Evolutionary conservation across 2,888 invertebrate species (phyloP).

Genomic region (Corythucha ciliata): DNA sequence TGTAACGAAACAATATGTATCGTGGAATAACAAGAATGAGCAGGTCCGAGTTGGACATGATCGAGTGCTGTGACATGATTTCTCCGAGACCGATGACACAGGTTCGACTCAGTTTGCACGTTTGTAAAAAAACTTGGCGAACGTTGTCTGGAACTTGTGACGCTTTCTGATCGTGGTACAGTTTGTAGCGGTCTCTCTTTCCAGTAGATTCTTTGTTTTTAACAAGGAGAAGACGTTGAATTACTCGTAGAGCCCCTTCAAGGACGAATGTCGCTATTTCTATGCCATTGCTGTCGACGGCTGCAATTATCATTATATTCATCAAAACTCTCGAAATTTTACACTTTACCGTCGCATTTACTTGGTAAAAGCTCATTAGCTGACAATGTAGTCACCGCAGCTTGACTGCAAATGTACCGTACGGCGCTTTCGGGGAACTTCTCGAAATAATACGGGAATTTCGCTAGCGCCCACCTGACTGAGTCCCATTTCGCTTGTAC

Average conservation of each 20-base stretch:
- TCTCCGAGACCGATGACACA: slow-evolving; percentile 21
- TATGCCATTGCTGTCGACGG: slow-evolving; percentile 15
- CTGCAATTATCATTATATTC: too few relatives aligned
- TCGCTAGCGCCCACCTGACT: slow-evolving; percentile 20
- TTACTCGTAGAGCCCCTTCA: slow-evolving; percentile 18
- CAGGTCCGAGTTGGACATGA: slow-evolving; percentile 18
- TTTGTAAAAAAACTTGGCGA: slow-evolving; percentile 12
- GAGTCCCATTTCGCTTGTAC: slow-evolving; percentile 17
- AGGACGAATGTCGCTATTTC: slow-evolving; percentile 20
- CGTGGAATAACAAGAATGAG: slow-evolving; percentile 19
- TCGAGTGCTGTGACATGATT: slow-evolving; percentile 15
- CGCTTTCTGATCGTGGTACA: neutral
- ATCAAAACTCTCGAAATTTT: too few relatives aligned
- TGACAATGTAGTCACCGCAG: too few relatives aligned
- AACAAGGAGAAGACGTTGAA: slow-evolving; percentile 16
- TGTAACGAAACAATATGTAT: slow-evolving; percentile 19
- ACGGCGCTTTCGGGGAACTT: slow-evolving; percentile 14
- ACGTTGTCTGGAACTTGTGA: slow-evolving; percentile 13
- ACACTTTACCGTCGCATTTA: too few relatives aligned
- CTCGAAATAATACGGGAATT: slow-evolving; percentile 23
- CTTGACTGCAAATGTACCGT: slow-evolving; percentile 19
- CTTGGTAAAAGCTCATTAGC: too few relatives aligned
- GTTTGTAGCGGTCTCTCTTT: slow-evolving; percentile 1
- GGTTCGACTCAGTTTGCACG: slow-evolving; percentile 18
- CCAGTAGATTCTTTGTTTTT: slow-evolving; percentile 2